Conservation (phyloP, 2,113 vertebrate genomes). For the Nestor notabilis region DNA sequence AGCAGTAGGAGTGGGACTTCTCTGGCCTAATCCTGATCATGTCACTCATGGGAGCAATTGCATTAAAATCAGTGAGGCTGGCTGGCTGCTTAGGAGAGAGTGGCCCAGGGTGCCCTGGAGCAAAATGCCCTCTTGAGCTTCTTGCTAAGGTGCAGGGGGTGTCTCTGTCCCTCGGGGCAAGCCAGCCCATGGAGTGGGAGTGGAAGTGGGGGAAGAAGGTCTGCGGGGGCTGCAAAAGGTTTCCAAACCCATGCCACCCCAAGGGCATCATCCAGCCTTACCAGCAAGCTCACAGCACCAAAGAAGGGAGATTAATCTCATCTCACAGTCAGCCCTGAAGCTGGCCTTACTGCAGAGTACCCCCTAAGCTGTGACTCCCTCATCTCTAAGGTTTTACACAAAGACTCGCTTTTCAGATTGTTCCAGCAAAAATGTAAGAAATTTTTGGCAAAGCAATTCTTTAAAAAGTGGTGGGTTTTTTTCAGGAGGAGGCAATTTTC, state of each 20-base stretch:
- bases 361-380: background rate
- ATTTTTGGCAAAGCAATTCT: background rate
- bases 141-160: background rate
- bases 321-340: background rate
- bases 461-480: background rate
- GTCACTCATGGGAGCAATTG: accelerated
- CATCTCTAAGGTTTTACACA: background rate
- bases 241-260: accelerated
- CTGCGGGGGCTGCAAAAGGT: background rate
- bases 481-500: background rate
- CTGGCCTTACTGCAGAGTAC: background rate
- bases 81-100: background rate
- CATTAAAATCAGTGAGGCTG: background rate
- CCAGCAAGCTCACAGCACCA: background rate
- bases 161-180: background rate
- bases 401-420: background rate
- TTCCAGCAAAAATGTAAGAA: background rate
- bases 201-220: background rate
- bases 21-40: background rate
- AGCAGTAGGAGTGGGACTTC: background rate
- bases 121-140: background rate
- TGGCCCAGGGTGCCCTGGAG: too few relatives aligned
- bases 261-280: background rate
- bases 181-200: accelerated
- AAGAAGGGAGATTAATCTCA: background rate